Base-by-base conservation (phyloP, 92 coral and sea anemone species). In the Palythoa grandiflora region DNA sequence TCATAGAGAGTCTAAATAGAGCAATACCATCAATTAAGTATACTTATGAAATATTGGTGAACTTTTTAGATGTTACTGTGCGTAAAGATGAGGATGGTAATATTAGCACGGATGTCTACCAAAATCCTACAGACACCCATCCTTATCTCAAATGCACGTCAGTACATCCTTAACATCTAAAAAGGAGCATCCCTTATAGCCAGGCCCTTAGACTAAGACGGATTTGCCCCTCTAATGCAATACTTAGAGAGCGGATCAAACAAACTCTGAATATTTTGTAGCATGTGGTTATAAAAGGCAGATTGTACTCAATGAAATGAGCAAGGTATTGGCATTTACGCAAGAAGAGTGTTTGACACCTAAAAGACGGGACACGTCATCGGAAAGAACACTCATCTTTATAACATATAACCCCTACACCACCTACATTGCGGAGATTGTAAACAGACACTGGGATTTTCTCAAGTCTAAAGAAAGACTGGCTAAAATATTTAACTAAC, bases 301-400 rank as follows among this genome's bases (percentile, higher is more conserved):
- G 66, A 80, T 21, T 48, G 88, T 28, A 28, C 28, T 28, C 28
- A 28, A 28, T 28, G 28, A 28, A 28, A 28, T 28, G 28, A 28
- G 28, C 40, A 84, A 84, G 73, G 88, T 84, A 19, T 80, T 84
- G 59, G 71, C 66, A 84, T 63, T 84, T 38, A 84, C 88, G 57
- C 88, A 84, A 52, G 88, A 84, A 13, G 88, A 84, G 79, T 61
- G 88, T 84, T 73, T 84, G 80, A 59, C 38, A 53, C 51, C 80
- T 16, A 84, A 65, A 84, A 63, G 53, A 47, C 53, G 79, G 28
- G 28, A 28, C 28, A 28, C 28, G 28, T 28, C 28, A 28, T 28
- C 28, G 28, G 28, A 28, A 28, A 28, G 28, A 28, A 28, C 28
- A 28, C 28, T 28, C 28, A 28, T 28, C 28, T 28, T 28, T 28